These are phyloP conservation scores for Urocynchramus pylzowi DNA, from an alignment of 2,113 vertebrate species.

Conservation along the genomic window DNA sequence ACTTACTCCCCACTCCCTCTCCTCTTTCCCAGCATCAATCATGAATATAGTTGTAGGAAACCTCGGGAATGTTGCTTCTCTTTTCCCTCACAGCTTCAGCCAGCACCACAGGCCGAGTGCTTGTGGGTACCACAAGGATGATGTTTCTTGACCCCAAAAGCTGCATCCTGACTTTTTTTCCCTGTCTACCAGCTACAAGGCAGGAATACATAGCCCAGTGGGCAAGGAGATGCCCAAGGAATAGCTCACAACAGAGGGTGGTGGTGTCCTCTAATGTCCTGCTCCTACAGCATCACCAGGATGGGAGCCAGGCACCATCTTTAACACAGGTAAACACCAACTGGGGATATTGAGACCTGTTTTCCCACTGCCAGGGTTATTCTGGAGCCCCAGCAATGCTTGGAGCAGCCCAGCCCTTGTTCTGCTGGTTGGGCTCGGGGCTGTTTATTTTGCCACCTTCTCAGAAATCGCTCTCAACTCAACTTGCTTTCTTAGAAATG, in stretches of 20 bases:
- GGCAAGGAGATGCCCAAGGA: neutral
- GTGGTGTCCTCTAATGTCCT: neutral
- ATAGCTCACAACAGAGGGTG: neutral
- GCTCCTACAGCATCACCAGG: neutral
- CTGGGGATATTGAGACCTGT: neutral
- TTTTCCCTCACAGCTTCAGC: neutral
- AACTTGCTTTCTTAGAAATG: neutral
- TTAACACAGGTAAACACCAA: too few species aligned
- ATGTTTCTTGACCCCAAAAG: neutral
- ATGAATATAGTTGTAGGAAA: neutral
- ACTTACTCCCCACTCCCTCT: neutral
- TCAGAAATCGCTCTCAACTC: neutral
- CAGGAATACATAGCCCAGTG: neutral
- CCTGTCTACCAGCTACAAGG: accelerated
- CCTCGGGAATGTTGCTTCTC: neutral
- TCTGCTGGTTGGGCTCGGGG: neutral
- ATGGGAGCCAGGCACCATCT: neutral
- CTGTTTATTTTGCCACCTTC: neutral
- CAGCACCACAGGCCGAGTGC: neutral
- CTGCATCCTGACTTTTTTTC: neutral
- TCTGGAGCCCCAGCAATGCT: neutral
- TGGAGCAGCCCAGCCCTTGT: neutral
- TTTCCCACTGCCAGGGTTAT: neutral
- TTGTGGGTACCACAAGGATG: neutral
- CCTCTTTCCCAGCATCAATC: neutral